These are phyloP conservation scores for Pseudochirops corinnae DNA, from an alignment of 2,797 vertebrate species.

Conservation along the genomic window DNA sequence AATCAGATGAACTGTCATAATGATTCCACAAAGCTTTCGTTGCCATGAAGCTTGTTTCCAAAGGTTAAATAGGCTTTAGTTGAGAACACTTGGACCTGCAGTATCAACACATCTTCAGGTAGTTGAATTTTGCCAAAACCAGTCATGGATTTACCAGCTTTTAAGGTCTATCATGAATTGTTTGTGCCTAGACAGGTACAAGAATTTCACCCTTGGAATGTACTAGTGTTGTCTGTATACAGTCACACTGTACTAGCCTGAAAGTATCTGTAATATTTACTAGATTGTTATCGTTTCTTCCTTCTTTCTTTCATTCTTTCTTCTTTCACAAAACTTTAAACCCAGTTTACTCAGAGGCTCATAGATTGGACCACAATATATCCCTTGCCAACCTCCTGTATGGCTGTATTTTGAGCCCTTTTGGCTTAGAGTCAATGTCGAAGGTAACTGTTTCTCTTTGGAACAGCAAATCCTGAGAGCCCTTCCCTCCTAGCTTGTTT, in stretches of 20 bases:
- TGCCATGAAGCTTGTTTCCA: background rate
- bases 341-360: too few species aligned
- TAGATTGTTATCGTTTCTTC: too few species aligned
- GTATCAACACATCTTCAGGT: background rate
- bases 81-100: background rate
- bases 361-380: too few species aligned
- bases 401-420: too few species aligned
- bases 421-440: too few species aligned
- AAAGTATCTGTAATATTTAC: background rate
- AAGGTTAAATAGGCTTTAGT: background rate
- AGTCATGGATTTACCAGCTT: background rate
- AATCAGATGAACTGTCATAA: background rate
- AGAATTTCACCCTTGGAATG: background rate
- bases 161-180: background rate
- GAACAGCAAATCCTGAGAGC: too few species aligned
- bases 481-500: too few species aligned
- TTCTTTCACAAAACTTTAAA: too few species aligned
- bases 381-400: too few species aligned
- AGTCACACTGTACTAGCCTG: background rate
- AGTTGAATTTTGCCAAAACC: background rate
- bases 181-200: background rate
- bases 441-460: too few species aligned
- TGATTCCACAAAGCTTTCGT: background rate
- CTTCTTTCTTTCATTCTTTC: too few species aligned
- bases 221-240: background rate